Base-by-base conservation (phyloP, 2,888 invertebrate genomes). In the Stenodema calcarata region DNA sequence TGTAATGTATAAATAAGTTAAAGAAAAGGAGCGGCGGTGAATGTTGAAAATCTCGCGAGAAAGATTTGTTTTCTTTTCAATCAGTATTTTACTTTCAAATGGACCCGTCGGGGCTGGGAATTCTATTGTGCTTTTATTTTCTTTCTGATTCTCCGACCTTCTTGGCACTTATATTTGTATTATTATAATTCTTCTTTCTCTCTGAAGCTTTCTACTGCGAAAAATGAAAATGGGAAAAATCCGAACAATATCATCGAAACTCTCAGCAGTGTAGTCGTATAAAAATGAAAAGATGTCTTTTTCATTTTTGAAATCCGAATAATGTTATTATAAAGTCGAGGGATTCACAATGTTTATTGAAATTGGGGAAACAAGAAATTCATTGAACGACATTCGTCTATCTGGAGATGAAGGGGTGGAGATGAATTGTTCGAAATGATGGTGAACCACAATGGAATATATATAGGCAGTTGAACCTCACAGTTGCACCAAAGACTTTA, bases 1-100 rank as follows among this genome's bases (percentile, higher is more conserved):
- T 80, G 80, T 80, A 80, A 80, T 80, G 80, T 80, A 80, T 80
- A 80, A 80, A 80, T 80, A 80, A 80, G 80, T 54, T 30, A 54
- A 80, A 80, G 54, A 30, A 50, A 54, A 80, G 28, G 27, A 80
- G 23, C 30, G 23, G 27, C 18, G 54, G 50, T 30, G 54, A 80
- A 80, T 80, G 80, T 50, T 80, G 80, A 54, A 80, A 80, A 50
- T 62, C 80, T 80, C 54, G 27, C 27, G 80, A 28, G 80, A 80
- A 44, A 50, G 47, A 80, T 80, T 50, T 80, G 80, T 80, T 80
- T 80, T 80, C 80, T 80, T 50, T 80, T 80, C 80, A 80, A 80
- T 80, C 47, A 50, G 80, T 35, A 50, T 50, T 50, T 80, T 80
- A 80, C 50, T 80, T 80, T 80, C 80, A 78, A 78, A 44, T 78